Percentiles rank a stretch among this genome's conserved stretches.
These are phyloP conservation scores for Panthera leo DNA, from an alignment of 2,113 vertebrate species.

Conservation along the genomic window DNA sequence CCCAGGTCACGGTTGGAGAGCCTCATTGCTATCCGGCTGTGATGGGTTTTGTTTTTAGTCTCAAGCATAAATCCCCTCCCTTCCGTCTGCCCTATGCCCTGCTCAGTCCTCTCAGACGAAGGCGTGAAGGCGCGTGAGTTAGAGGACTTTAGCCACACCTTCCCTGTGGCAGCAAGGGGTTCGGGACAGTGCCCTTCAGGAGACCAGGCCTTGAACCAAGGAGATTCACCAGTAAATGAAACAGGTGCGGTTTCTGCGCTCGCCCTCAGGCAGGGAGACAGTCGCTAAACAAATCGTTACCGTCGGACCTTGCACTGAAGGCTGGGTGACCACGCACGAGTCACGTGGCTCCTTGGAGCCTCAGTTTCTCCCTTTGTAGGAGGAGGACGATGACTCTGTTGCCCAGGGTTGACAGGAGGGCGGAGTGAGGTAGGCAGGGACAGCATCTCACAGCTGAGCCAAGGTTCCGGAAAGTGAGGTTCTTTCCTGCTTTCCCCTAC, in stretches of 20 bases:
- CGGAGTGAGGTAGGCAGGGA: not conserved
- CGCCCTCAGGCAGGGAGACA: too few relatives aligned
- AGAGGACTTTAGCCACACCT: not conserved
- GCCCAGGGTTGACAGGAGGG: not conserved
- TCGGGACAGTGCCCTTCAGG: fast-evolving
- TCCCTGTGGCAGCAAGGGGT: not conserved
- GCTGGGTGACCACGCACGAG: not conserved
- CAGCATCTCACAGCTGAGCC: fast-evolving
- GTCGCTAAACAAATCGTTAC: fast-evolving
- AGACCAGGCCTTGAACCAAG: too few relatives aligned
- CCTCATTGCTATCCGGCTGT: not conserved
- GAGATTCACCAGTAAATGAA: not conserved
- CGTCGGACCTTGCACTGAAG: fast-evolving
- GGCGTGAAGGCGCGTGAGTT: fast-evolving
- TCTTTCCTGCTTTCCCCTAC: not conserved
- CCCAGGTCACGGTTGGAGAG: fast-evolving
- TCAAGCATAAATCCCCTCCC: not conserved
- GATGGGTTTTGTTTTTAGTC: not conserved
- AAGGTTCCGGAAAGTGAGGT: not conserved
- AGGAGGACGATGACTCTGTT: not conserved
- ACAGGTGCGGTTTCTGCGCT: fast-evolving
- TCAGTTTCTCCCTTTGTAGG: not conserved
- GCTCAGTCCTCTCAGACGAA: fast-evolving
- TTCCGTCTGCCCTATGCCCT: fast-evolving
- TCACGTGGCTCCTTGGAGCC: not conserved